Base-by-base conservation (phyloP, 1,140 invertebrate genomes). In the Brevipalpus yothersi region DNA sequence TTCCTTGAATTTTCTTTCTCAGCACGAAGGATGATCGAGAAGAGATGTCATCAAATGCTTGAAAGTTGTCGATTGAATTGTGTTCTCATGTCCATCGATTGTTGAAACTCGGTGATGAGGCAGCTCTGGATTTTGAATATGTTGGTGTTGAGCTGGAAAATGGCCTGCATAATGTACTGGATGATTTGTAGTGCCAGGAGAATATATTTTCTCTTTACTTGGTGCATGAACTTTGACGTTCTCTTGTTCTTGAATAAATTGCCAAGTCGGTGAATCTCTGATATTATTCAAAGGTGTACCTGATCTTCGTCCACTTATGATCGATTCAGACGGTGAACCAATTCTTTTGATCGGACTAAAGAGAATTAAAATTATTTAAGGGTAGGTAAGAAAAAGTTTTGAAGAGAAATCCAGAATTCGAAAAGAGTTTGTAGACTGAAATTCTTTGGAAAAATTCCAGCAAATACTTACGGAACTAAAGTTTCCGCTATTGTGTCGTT, bases 401-500 rank as follows among this genome's bases (percentile, higher is more conserved):
- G n/a, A n/a, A n/a, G n/a, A n/a, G n/a, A n/a, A n/a, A n/a, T n/a
- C n/a, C n/a, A n/a, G n/a, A n/a, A n/a, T n/a, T n/a, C n/a, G n/a
- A n/a, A n/a, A n/a, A n/a, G n/a, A n/a, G n/a, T n/a, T n/a, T n/a
- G n/a, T n/a, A 51, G 7, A 51, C 49, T 19, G 17, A 17, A 19
- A 51, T 19, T 19, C 9, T 51, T 17, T n/a, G 21, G n/a, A 45
- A 19, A 51, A 3, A 1, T 51, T n/a, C 10, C 21, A 10, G n/a
- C 17, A 8, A 51, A 19, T 17, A 51, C 49, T 51, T 51, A 51
- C 49, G 53, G 60, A 13, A n/a, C 15, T 11, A 72, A 69, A 4
- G 71, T 69, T n/a, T 69, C 56, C 31, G 69, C 68, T 39, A 73
- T 66, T 59, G 73, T 73, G 47, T 69, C 64, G n/a, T 69, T 66